Evolutionary conservation across 2,888 invertebrate genomes (phyloP).

Genomic region (Hypselothyrea guttata): DNA sequence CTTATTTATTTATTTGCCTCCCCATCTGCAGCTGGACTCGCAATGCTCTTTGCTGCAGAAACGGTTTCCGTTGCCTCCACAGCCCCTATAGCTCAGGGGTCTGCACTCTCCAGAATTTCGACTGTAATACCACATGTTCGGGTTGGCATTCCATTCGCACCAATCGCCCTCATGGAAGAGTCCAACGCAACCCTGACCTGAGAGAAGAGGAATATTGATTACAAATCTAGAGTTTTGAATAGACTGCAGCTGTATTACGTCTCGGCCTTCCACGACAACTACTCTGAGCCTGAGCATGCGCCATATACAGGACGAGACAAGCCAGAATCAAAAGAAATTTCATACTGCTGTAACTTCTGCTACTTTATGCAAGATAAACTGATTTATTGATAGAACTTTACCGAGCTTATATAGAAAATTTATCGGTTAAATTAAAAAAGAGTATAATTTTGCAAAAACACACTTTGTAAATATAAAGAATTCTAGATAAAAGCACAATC

Average conservation of each 20-base stretch:
- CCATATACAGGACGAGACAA: neutral
- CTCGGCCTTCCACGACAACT: neutral
- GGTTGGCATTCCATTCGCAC: slow-evolving; percentile 1
- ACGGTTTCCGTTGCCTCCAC: slow-evolving; percentile 11
- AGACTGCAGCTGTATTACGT: neutral
- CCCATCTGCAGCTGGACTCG: slow-evolving; percentile 2
- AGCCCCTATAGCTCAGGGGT: slow-evolving; percentile 7
- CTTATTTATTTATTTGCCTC: neutral
- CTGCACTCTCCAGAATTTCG: neutral
- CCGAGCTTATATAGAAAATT: no score
- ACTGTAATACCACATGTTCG: slow-evolving; percentile 10
- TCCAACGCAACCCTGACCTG: neutral
- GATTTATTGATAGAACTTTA: no score
- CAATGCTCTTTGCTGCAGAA: slow-evolving; percentile 1
- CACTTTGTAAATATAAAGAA: no score
- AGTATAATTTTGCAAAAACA: no score
- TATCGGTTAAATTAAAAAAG: no score
- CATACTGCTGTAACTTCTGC: neutral
- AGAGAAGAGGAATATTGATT: neutral
- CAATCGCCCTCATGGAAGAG: neutral
- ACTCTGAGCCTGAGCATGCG: neutral
- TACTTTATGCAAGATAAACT: neutral
- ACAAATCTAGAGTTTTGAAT: neutral
- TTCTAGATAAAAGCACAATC: no score
- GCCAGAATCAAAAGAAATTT: slow-evolving; percentile 1